These are phyloP conservation scores for Ormia ochracea DNA, from an alignment of 2,888 invertebrate species.

Conservation along the genomic window DNA sequence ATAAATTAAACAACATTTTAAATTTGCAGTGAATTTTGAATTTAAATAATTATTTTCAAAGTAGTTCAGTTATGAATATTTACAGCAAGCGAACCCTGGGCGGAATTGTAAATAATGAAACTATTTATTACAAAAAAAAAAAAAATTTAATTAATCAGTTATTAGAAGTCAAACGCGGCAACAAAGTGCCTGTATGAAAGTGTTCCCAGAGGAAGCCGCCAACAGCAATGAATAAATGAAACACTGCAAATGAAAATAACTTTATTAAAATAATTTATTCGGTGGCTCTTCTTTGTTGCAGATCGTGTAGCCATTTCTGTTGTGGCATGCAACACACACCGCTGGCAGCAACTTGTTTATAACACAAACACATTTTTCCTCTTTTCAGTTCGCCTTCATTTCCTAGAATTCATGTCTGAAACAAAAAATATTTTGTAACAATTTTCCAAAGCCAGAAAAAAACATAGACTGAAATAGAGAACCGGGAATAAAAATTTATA, in stretches of 20 bases:
- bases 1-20: too few species aligned
- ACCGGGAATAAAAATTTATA: constrained; percentile 25
- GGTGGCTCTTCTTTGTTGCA: neutral
- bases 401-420: constrained; percentile 24
- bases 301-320: constrained; percentile 31
- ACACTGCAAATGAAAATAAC: constrained; percentile 3
- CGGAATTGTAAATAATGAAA: too few species aligned
- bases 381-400: neutral
- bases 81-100: too few species aligned
- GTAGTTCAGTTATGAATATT: too few species aligned
- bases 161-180: constrained; percentile 1
- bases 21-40: too few species aligned
- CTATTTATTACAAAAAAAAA: too few species aligned
- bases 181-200: neutral
- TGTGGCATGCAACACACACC: constrained; percentile 38
- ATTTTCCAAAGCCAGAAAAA: neutral
- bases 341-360: constrained; percentile 7
- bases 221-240: neutral
- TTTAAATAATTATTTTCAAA: too few species aligned
- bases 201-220: constrained; percentile 13
- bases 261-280: constrained; percentile 12
- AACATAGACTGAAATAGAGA: constrained; percentile 36
- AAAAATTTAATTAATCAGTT: constrained; percentile 9
- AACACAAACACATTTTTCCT: neutral
- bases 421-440: constrained; percentile 18